Evolutionary conservation across 30 jellyfish, hydroid and myxozoan species (phyloP), one percentile per base, ranked within the genome.

Genomic region (Calvadosia cruxmelitensis): DNA sequence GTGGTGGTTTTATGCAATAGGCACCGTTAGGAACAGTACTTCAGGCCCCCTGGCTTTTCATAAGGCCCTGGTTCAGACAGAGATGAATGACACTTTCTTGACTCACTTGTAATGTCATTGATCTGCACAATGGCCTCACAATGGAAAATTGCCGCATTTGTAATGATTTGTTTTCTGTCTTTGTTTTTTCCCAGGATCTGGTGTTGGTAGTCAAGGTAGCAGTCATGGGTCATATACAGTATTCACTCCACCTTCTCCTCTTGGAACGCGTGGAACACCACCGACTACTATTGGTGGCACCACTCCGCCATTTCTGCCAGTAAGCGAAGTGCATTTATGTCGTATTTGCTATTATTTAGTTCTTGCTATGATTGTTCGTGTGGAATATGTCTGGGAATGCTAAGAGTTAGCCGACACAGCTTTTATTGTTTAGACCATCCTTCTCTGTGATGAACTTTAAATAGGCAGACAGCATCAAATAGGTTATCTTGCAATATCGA

Each of bases 211-310:
- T 49, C 84, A 77, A 34, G 82, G 77, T 35, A 84, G 74, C 33
- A 80, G 90, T 3, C 88, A 75, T 68, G 76, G 80, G 0, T 85
- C 57, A 42, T 42, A 69, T 49, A 76, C 94, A 16, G 94, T 90
- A 0, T 87, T 87, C 71, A 87, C 97, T 0, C 97, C 97, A 20
- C 97, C 97, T 3, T 87, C 97, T 1, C 97, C 97, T 24, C 73
- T 89, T 33, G 94, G 93, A 28, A 81, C 86, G 50, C 52, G 74
- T 34, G 85, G 91, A n/a, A 36, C 84, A 13, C 74, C 78, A 25
- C 53, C 92, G 12, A 63, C 88, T 28, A 65, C 83, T 0, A 48
- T 71, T 12, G 1, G 62, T 33, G 79, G 82, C 0, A n/a, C 85
- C 2, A 76, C 96, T 16, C 94, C 97, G 30, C 97, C 97, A 1